Percentiles rank a stretch among this genome's conserved stretches.
Evolutionary conservation across 2,888 invertebrate genomes (phyloP).

Genomic region (Ypsolopha sequella): DNA sequence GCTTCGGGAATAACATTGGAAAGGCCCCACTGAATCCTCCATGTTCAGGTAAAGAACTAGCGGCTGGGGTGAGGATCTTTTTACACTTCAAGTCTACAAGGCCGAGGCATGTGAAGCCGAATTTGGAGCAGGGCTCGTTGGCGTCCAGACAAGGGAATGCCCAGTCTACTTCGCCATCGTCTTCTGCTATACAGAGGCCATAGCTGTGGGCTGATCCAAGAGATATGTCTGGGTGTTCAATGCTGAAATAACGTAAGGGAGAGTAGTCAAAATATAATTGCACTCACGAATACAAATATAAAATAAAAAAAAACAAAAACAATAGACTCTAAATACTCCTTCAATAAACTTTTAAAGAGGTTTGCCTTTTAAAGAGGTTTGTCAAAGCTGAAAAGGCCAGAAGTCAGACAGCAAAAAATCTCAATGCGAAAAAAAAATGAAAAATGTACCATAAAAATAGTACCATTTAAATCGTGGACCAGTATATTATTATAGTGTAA

Average conservation of each 20-base stretch:
- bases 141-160: conserved; percentile 94
- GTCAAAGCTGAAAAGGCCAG: too few species aligned
- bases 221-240: conserved; percentile 73
- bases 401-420: too few species aligned
- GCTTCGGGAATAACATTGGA: conserved; percentile 33
- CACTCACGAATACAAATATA: too few species aligned
- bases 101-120: conserved; percentile 91
- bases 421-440: too few species aligned
- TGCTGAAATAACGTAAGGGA: conserved; percentile 42
- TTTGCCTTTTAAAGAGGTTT: too few species aligned
- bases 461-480: too few species aligned
- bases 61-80: conserved; percentile 26
- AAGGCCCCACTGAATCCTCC: conserved; percentile 38
- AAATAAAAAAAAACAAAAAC: too few species aligned
- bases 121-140: conserved; percentile 91
- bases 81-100: conserved; percentile 80
- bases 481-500: too few species aligned
- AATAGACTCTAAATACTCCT: too few species aligned
- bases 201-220: conserved; percentile 79
- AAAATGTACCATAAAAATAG: too few species aligned
- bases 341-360: too few species aligned
- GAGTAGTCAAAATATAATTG: too few species aligned
- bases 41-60: conserved; percentile 49
- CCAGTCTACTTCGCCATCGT: conserved; percentile 94
- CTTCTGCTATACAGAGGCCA: conserved; percentile 94